Evolutionary conservation across 2,888 invertebrate genomes (phyloP).

Genomic region (Bombyx huttoni): DNA sequence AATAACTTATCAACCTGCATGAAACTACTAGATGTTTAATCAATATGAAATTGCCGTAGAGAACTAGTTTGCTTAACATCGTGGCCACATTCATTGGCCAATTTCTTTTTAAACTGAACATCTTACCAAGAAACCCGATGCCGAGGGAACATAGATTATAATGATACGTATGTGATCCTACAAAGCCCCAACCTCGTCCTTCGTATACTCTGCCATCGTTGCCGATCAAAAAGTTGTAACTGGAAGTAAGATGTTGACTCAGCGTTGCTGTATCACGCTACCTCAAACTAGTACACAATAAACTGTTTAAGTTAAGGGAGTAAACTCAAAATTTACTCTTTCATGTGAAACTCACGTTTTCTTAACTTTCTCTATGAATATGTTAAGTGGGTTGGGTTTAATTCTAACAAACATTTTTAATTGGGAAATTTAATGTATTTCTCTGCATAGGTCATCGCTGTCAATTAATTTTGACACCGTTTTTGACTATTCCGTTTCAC

Average conservation of each 20-base stretch:
- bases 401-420: too few species aligned
- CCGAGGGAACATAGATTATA: constrained; percentile 50
- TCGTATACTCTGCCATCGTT: constrained; percentile 75
- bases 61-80: too few species aligned
- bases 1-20: too few species aligned
- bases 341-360: too few species aligned
- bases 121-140: constrained; percentile 48
- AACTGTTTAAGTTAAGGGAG: background rate
- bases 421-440: too few species aligned
- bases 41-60: too few species aligned
- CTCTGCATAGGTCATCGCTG: too few species aligned
- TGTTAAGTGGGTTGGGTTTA: too few species aligned
- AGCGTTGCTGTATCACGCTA: background rate
- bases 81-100: background rate
- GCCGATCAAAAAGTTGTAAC: constrained; percentile 74
- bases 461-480: too few species aligned
- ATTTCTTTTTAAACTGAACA: background rate
- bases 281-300: background rate
- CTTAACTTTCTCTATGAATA: too few species aligned
- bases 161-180: constrained; percentile 66
- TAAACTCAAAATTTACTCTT: background rate
- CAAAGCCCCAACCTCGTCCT: constrained; percentile 70
- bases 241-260: constrained; percentile 7
- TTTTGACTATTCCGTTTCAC: too few species aligned
- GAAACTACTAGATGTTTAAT: too few species aligned